Evolutionary conservation across 2,888 invertebrate genomes (phyloP).

Genomic region (Eupithecia insigniata): DNA sequence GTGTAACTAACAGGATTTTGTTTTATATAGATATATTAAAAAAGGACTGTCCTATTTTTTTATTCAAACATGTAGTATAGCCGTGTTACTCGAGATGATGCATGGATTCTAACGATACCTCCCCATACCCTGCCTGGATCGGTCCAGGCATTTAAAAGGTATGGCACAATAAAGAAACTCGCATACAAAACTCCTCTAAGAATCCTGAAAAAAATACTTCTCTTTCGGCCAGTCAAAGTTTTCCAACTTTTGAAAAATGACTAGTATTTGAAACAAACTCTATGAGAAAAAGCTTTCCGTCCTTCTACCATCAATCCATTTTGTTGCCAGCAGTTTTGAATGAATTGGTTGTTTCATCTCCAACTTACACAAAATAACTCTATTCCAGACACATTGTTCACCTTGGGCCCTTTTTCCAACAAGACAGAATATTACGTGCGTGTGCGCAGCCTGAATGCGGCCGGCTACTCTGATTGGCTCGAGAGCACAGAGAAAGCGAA

Average conservation of each 20-base stretch:
- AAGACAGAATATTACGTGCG: constrained; percentile 66
- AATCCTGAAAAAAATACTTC: no score
- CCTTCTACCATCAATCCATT: background rate
- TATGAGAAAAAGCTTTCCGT: background rate
- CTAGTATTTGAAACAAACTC: background rate
- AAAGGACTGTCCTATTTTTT: background rate
- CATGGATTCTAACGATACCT: background rate
- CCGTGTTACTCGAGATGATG: no score
- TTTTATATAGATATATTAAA: no score
- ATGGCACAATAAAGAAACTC: background rate
- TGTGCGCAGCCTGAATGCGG: constrained; percentile 69
- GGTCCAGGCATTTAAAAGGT: background rate
- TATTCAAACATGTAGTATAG: no score
- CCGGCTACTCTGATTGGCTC: constrained; percentile 73
- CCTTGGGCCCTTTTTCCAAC: constrained; percentile 64
- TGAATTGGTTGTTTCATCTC: background rate
- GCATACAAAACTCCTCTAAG: background rate
- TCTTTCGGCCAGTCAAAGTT: background rate
- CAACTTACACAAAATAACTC: background rate
- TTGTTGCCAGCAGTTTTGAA: background rate
- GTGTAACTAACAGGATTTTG: no score
- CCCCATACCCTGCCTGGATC: background rate
- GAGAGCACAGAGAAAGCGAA: constrained; percentile 49
- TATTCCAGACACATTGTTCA: constrained; percentile 63
- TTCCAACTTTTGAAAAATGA: background rate